phyloP scores from a whole-genome alignment of 2,888 invertebrate genomes.

The Neoitamus cyanurus region DNA sequence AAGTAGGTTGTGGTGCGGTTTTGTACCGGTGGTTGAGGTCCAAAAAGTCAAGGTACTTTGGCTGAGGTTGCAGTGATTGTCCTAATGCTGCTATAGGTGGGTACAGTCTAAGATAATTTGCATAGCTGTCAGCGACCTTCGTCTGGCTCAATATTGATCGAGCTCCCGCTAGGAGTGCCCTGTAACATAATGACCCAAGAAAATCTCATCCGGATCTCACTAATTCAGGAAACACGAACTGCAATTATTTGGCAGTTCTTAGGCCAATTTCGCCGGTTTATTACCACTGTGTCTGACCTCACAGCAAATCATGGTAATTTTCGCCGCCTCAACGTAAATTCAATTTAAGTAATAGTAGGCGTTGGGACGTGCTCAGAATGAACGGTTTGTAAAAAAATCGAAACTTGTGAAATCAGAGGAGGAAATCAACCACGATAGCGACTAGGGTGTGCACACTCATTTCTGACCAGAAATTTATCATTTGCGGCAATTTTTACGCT shows the following conservation, averaged over 20 bases:
- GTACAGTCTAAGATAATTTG: neutral
- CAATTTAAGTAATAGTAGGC: neutral
- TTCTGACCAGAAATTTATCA: neutral
- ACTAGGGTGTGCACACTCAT: neutral
- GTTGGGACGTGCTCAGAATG: neutral
- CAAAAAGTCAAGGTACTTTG: neutral
- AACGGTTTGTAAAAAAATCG: neutral
- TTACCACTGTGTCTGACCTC: neutral
- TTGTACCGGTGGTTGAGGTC: neutral
- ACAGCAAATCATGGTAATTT: neutral
- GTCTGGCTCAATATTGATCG: neutral
- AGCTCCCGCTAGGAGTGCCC: neutral
- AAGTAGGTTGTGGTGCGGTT: neutral
- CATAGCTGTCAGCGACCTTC: neutral
- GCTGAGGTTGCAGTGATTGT: neutral
- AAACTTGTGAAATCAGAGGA: neutral
- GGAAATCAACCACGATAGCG: neutral
- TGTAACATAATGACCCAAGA: neutral
- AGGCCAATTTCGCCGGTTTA: neutral
- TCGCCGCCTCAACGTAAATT: neutral
- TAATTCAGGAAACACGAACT: constrained; percentile 1
- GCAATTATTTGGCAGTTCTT: neutral
- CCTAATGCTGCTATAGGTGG: neutral
- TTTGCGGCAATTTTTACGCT: neutral
- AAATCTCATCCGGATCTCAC: neutral